These are phyloP conservation scores for Camelus bactrianus DNA, from an alignment of 2,113 vertebrate species.

Conservation along the genomic window DNA sequence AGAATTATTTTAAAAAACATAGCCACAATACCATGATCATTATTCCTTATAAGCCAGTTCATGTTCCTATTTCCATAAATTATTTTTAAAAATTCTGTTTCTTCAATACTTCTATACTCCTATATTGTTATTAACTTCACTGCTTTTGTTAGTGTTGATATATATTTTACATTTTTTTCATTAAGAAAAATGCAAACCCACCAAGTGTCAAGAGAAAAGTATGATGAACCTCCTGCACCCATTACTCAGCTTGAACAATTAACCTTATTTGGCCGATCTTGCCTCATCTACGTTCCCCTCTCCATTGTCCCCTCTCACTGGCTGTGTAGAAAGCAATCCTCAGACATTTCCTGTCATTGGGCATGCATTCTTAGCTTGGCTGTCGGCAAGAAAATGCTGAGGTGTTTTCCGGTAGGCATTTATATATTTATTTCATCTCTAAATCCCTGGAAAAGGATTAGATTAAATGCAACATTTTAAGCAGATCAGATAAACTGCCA, in stretches of 20 bases:
- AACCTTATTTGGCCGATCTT: not conserved
- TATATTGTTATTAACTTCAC: constrained; percentile 7
- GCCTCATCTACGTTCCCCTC: not conserved
- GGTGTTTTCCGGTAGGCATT: constrained; percentile 43
- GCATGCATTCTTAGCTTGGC: constrained; percentile 39
- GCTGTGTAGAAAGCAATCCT: constrained; percentile 4
- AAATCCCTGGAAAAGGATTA: constrained; percentile 67
- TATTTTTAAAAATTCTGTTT: constrained; percentile 15
- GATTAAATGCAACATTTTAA: constrained; percentile 65
- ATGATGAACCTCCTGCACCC: not conserved
- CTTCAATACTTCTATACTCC: not conserved
- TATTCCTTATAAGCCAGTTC: constrained; percentile 6
- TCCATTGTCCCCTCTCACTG: not conserved
- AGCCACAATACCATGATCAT: not conserved
- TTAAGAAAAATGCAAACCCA: not conserved
- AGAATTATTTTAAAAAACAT: constrained; percentile 6
- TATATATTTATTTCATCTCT: constrained; percentile 60
- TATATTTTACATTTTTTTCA: not conserved
- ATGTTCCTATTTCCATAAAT: not conserved
- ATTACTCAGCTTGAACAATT: not conserved
- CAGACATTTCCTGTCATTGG: not conserved
- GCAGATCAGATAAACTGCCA: constrained; percentile 68
- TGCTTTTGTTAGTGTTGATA: not conserved
- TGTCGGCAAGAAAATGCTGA: constrained; percentile 40
- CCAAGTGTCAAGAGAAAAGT: not conserved